Evolutionary conservation across 2,888 invertebrate genomes (phyloP).

Genomic region (Diarsia rubi): DNA sequence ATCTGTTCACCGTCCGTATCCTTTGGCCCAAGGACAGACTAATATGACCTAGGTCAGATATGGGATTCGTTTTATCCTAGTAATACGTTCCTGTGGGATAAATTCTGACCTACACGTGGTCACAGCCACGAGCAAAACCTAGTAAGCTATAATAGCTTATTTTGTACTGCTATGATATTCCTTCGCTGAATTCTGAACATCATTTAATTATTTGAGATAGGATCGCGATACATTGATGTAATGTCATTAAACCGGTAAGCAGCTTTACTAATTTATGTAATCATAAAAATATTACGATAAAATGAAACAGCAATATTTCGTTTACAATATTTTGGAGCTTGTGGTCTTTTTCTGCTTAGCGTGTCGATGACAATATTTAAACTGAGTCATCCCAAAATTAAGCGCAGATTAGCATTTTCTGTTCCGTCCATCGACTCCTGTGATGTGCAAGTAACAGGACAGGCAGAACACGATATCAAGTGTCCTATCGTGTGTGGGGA

Average conservation of each 20-base stretch:
- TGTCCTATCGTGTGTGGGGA: no score
- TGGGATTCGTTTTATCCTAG: neutral
- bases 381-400: no score
- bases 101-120: neutral
- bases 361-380: no score
- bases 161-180: slow-evolving; percentile 8
- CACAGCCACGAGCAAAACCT: neutral
- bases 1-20: neutral
- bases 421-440: no score
- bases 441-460: no score
- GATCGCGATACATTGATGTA: neutral
- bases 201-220: slow-evolving; percentile 32
- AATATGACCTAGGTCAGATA: neutral
- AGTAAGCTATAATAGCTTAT: slow-evolving; percentile 16
- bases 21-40: neutral
- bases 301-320: neutral
- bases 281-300: neutral
- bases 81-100: neutral
- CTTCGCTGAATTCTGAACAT: slow-evolving; percentile 5
- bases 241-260: neutral
- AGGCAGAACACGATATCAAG: no score
- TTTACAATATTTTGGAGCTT: neutral
- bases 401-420: no score
- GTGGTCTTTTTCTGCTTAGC: no score
- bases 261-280: neutral